Percentiles rank a stretch among this genome's conserved stretches.
phyloP scores from a whole-genome alignment of 2,113 vertebrate species.

The Hypomesus transpacificus region DNA sequence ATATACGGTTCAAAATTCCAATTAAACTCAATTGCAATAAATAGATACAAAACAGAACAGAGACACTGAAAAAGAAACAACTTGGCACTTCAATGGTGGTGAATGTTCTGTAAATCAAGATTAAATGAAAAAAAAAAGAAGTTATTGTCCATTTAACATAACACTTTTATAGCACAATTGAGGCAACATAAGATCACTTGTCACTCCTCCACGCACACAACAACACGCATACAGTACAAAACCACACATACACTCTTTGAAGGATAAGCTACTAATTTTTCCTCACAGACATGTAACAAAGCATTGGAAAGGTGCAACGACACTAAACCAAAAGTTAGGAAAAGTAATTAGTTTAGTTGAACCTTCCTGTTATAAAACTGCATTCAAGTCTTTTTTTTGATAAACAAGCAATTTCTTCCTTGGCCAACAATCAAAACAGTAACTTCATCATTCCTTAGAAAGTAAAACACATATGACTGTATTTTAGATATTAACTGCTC shows the following conservation, averaged over 20 bases:
- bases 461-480: background rate
- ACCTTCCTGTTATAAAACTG: background rate
- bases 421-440: background rate
- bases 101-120: conserved; percentile 26
- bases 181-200: conserved; percentile 5
- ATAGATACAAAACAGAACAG: conserved; percentile 33
- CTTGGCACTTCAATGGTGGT: conserved; percentile 55
- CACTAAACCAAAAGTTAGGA: background rate
- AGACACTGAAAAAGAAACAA: conserved; percentile 26
- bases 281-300: conserved; percentile 18
- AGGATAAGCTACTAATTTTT: conserved; percentile 31
- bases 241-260: conserved; percentile 24
- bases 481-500: no score
- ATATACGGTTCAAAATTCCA: conserved; percentile 50
- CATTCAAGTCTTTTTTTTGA: background rate
- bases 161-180: conserved; percentile 30
- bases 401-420: background rate
- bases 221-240: conserved; percentile 11
- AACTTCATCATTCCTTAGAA: background rate
- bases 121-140: conserved; percentile 24
- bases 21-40: conserved; percentile 55
- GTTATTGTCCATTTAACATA: conserved; percentile 18
- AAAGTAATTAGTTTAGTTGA: background rate
- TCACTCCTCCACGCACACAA: conserved; percentile 12
- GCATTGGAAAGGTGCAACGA: conserved; percentile 7